Base-by-base conservation (phyloP, 2,113 vertebrate species). In the Apus apus region DNA sequence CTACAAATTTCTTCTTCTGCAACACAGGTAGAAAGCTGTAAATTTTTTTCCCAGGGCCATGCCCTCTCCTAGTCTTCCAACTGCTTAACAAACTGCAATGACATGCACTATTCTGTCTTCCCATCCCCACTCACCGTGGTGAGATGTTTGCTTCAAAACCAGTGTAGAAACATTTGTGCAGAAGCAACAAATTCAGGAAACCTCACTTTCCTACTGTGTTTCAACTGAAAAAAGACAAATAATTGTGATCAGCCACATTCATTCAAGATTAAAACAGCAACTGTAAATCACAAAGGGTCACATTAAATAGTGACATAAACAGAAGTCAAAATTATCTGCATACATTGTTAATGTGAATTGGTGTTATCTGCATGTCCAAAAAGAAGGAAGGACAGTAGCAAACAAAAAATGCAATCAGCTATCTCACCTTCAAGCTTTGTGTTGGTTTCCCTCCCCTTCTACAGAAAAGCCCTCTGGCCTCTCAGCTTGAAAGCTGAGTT, bases 401-500 rank as follows among this genome's bases (percentile, higher is more conserved):
- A 87, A 85, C 7, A 57, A 51, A 91, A 91, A 87, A 54, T 45
- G 66, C 61, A 80, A 90, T 91, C 85, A 19, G 18, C 45, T 81
- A 50, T 64, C 83, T 83, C 0, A 36, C 85, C 92, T 78, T 82
- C 25, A 58, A 94, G 76, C 61, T 57, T 79, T 4, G 1, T 1
- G 2, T 68, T 67, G 76, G 70, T 68, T 96, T 93, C 88, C 72
- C 19, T 71, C 72, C 88, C 88, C 61, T 85, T 87, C 65, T 75
- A 36, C 88, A 93, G 77, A 74, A 83, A 77, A 91, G 83, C 83
- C 89, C 89, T 90, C 85, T 78, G 89, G 87, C 87, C 88, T 89
- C 94, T 34, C 96, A 89, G 95, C 91, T 36, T 76, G 95, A 89
- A 30, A 74, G 88, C 91, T 50, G 87, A 93, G 80, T 83, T 84